Evolutionary conservation across 2,888 invertebrate species (phyloP).

Genomic region (Sphecodes monilicornis): DNA sequence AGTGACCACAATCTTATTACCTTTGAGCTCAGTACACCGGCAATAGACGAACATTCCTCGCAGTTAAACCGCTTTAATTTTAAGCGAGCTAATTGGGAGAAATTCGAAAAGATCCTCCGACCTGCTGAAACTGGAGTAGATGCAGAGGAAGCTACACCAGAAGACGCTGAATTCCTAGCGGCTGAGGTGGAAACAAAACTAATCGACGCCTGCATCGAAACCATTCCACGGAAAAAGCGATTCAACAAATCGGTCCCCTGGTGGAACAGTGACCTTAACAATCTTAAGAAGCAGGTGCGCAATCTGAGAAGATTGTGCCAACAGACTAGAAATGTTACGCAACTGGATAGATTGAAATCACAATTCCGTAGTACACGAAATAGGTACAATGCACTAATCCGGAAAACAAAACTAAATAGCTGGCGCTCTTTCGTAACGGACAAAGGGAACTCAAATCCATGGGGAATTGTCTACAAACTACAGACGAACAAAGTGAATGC

Average conservation of each 20-base stretch:
- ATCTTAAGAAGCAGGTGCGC: not conserved
- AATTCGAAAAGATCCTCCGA: too few species aligned
- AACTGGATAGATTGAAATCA: not conserved
- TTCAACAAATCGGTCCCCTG: not conserved
- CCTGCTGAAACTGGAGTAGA: too few species aligned
- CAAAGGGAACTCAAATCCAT: constrained; percentile 5
- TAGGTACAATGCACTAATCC: not conserved
- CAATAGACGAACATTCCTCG: too few species aligned
- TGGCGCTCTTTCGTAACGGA: not conserved
- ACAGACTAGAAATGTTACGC: not conserved
- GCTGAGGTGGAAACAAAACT: too few species aligned
- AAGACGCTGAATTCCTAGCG: too few species aligned
- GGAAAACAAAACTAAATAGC: not conserved
- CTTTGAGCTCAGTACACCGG: too few species aligned
- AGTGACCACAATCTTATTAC: too few species aligned
- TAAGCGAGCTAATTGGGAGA: too few species aligned
- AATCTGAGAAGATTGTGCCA: not conserved
- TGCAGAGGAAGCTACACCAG: too few species aligned
- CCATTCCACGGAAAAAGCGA: not conserved
- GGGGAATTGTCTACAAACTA: not conserved
- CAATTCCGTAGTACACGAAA: not conserved
- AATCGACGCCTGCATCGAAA: too few species aligned
- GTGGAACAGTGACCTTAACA: not conserved
- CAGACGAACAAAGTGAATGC: not conserved
- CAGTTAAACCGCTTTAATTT: too few species aligned